A percentile compares a stretch with the other conserved stretches of the same genome.
phyloP scores from a whole-genome alignment of 2,888 invertebrate species.

The Pyrochroa serraticornis region DNA sequence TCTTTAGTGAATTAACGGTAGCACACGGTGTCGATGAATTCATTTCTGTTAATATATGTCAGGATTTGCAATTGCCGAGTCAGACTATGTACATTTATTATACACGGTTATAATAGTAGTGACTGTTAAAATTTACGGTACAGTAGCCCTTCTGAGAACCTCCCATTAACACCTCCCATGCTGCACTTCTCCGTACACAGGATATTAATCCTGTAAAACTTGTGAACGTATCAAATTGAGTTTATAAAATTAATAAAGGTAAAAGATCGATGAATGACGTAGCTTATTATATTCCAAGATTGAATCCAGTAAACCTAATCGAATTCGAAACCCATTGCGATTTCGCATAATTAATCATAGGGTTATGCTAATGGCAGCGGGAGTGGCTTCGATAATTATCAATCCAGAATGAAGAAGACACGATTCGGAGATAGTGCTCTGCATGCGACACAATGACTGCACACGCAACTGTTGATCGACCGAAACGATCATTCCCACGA shows the following conservation, averaged over 20 bases:
- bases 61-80: slow-evolving; percentile 31
- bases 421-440: slow-evolving; percentile 39
- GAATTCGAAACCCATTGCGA: slow-evolving; percentile 5
- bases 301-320: slow-evolving; percentile 4
- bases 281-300: slow-evolving; percentile 16
- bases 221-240: slow-evolving; percentile 38
- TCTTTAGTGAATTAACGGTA: too few species aligned
- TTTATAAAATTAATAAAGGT: slow-evolving; percentile 35
- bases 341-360: slow-evolving; percentile 20
- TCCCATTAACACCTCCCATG: slow-evolving; percentile 22
- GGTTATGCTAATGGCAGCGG: slow-evolving; percentile 10
- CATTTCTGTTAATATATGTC: slow-evolving; percentile 27
- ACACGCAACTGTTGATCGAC: slow-evolving; percentile 41
- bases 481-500: slow-evolving; percentile 41
- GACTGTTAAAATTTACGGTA: slow-evolving; percentile 31
- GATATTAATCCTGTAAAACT: slow-evolving; percentile 37
- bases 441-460: slow-evolving; percentile 48
- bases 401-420: slow-evolving; percentile 24
- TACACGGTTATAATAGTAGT: slow-evolving; percentile 36
- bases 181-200: slow-evolving; percentile 35
- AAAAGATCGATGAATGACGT: slow-evolving; percentile 15
- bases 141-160: slow-evolving; percentile 31
- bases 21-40: too few species aligned
- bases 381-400: slow-evolving; percentile 18
- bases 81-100: slow-evolving; percentile 31